A percentile compares a stretch with the other conserved stretches of the same genome.
phyloP scores from a whole-genome alignment of 2,888 invertebrate species.

The Erannis defoliaria region DNA sequence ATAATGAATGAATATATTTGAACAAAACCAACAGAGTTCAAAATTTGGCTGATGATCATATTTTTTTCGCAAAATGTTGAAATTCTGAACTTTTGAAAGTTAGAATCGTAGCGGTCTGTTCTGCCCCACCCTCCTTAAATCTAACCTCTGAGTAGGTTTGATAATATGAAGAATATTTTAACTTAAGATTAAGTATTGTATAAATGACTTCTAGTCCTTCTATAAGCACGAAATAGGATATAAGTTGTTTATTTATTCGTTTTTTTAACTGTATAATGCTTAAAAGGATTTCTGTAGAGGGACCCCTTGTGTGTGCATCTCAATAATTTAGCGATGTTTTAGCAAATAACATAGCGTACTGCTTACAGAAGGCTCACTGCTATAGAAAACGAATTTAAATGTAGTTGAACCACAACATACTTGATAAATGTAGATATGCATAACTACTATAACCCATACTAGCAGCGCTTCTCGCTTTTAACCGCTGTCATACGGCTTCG shows the following conservation, averaged over 20 bases:
- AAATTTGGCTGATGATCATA: not conserved
- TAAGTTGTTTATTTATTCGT: slow-evolving; percentile 15
- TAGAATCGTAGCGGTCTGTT: slow-evolving; percentile 49
- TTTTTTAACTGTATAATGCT: not conserved
- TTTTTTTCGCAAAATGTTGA: slow-evolving; percentile 22
- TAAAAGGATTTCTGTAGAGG: not conserved
- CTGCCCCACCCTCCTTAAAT: slow-evolving; percentile 74
- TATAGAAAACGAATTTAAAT: too few relatives aligned
- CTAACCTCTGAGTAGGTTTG: slow-evolving; percentile 44
- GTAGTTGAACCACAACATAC: too few relatives aligned
- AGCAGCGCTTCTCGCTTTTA: too few relatives aligned
- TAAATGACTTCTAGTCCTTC: slow-evolving; percentile 37
- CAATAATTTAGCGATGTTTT: not conserved
- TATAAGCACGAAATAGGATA: slow-evolving; percentile 21
- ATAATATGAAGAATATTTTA: slow-evolving; percentile 38
- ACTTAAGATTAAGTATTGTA: slow-evolving; percentile 50
- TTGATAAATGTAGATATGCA: too few relatives aligned
- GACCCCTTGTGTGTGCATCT: slow-evolving; percentile 5
- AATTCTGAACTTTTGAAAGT: slow-evolving; percentile 40
- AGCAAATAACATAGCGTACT: not conserved
- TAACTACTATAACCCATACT: too few relatives aligned
- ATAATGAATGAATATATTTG: not conserved
- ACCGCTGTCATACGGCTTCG: too few relatives aligned
- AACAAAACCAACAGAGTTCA: not conserved
- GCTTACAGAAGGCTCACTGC: not conserved